Base-by-base conservation (phyloP, 2,888 invertebrate genomes). In the Anoplius nigerrimus region DNA sequence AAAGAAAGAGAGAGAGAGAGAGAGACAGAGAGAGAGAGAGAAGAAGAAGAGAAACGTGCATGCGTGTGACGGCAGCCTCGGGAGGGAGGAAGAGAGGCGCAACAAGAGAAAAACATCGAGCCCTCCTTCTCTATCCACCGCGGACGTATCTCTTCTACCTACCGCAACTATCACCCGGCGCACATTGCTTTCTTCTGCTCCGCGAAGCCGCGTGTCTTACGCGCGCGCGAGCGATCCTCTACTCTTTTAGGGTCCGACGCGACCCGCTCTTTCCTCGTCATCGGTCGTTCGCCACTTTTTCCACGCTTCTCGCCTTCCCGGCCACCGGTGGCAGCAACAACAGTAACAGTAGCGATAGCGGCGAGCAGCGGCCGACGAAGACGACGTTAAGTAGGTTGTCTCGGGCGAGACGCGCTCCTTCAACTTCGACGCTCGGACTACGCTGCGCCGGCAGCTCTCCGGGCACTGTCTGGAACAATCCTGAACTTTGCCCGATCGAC, bases 211-310 rank as follows among this genome's bases (percentile, higher is more conserved):
- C 20, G 24, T 22, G 53, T 6, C 16, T 3, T 16, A 48, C 48
- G 20, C 18, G 15, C 22, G 21, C 22, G 6, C 16, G 11, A 16
- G 16, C 15, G 18, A 48, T 16, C 5, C 11, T 5, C 22, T 48
- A 48, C 48, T 16, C 48, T 16, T 48, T 48, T 16, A 16, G 18
- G 48, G 66, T 69, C 72, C 42, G 61, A 58, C 62, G 63, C 65
- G 63, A 57, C 71, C 70, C 54, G 60, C 51, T 72, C 59, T 65
- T 27, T 70, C 63, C 62, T 11, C 34, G 34, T 34, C 34, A 34
- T 34, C 34, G n/a, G 34, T 57, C 69, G 54, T 53, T 57, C 42
- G 56, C 56, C 51, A 16, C 48, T 54, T 62, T 56, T 56, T 56
- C 46, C 60, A 46, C 59, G 52, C 60, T 51, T 21, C 21, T 53